Conservation (phyloP, 2,113 vertebrate species). For the Halichoeres trimaculatus region DNA sequence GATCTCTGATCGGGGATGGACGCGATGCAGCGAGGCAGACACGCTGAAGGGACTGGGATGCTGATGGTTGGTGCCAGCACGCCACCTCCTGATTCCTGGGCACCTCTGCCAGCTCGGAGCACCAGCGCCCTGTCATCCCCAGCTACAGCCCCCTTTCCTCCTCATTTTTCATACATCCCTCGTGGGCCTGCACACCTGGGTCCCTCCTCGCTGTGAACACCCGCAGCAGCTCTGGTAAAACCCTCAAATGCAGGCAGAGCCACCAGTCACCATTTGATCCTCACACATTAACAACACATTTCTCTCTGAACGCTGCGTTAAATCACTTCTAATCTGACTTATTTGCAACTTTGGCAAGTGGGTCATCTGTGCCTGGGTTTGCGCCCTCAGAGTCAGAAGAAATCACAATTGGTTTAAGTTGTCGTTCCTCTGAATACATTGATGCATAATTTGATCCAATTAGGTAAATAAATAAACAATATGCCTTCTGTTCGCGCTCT, state of each 20-base stretch:
- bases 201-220: constrained; percentile 54
- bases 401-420: constrained; percentile 73
- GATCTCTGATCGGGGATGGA: constrained; percentile 58
- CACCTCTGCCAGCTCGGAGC: constrained; percentile 66
- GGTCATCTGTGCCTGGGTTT: constrained; percentile 46
- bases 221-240: constrained; percentile 50
- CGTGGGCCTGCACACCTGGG: constrained; percentile 76
- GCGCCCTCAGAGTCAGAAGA: constrained; percentile 59
- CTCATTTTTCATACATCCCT: constrained; percentile 71
- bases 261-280: constrained; percentile 54
- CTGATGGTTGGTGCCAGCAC: constrained; percentile 60
- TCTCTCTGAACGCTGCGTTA: constrained; percentile 17
- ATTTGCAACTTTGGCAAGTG: constrained; percentile 50
- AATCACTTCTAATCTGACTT: constrained; percentile 40
- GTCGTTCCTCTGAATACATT: constrained; percentile 69
- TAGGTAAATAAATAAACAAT: constrained; percentile 85
- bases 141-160: constrained; percentile 32
- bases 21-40: constrained; percentile 39
- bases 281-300: constrained; percentile 2
- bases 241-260: constrained; percentile 72
- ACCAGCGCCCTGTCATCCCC: constrained; percentile 52
- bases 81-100: constrained; percentile 59
- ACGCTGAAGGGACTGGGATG: background rate
- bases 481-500: constrained; percentile 78
- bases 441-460: constrained; percentile 80